Evolutionary conservation across 1,140 invertebrate genomes (phyloP).

Genomic region (Pantala flavescens): DNA sequence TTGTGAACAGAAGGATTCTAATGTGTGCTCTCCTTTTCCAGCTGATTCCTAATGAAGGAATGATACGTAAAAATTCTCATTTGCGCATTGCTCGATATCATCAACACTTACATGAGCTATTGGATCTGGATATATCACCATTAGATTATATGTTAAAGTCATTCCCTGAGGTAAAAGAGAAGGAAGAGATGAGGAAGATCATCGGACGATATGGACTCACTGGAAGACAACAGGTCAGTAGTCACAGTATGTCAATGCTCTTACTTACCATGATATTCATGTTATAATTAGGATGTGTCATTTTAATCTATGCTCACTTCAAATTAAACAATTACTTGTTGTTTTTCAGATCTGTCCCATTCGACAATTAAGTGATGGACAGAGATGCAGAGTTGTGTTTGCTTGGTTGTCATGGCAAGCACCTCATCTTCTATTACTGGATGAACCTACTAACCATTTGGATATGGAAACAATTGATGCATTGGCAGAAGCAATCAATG

Average conservation of each 20-base stretch:
- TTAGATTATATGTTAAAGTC: conserved; percentile 97
- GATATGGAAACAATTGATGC: conserved; percentile 99
- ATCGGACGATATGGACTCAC: conserved; percentile 96
- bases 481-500: conserved; percentile 92
- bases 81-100: conserved; percentile 95
- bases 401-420: conserved; percentile 93
- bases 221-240: conserved; percentile 80
- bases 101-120: conserved; percentile 93
- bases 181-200: conserved; percentile 98
- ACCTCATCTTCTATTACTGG: conserved; percentile 86
- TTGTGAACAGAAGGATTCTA: too few relatives aligned
- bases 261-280: not conserved
- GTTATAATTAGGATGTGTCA: not conserved
- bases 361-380: conserved; percentile 93
- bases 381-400: conserved; percentile 96
- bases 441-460: conserved; percentile 98
- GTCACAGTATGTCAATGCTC: not conserved
- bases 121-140: conserved; percentile 90
- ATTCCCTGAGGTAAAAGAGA: conserved; percentile 95
- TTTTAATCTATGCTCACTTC: not conserved
- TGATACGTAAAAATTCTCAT: conserved; percentile 97
- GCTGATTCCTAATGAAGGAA: conserved; percentile 86
- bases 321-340: not conserved
- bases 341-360: conserved; percentile 83
- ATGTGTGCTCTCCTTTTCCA: conserved; percentile 33